These are phyloP conservation scores for Rhabdomys dilectus DNA, from an alignment of 2,113 vertebrate species.

Conservation along the genomic window DNA sequence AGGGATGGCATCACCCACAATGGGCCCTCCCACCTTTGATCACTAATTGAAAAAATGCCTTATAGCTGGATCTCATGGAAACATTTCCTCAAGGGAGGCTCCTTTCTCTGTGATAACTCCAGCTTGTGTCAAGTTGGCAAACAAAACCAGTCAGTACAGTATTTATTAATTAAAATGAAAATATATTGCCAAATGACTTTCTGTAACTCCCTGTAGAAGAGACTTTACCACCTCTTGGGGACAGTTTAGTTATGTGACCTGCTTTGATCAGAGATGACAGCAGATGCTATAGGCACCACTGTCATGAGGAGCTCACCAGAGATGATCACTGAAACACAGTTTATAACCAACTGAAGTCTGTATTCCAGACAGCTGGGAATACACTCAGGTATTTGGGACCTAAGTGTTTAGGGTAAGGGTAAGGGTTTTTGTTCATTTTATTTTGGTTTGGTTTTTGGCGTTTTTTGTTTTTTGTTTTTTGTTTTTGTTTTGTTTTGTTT, in stretches of 20 bases:
- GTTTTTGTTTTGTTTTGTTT: too few relatives aligned
- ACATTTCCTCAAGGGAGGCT: too few relatives aligned
- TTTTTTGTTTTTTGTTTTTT: too few relatives aligned
- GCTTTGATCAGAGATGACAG: neutral
- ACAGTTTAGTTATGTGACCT: constrained; percentile 16
- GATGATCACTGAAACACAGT: neutral
- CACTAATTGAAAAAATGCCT: too few relatives aligned
- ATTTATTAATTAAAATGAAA: neutral
- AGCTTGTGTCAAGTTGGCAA: too few relatives aligned
- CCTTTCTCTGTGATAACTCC: too few relatives aligned
- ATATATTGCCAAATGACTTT: neutral
- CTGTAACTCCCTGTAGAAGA: neutral
- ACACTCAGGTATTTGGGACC: neutral
- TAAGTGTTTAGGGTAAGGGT: neutral
- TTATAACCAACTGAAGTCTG: neutral
- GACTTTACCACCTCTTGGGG: neutral
- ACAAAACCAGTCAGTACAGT: too few relatives aligned
- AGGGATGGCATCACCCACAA: too few relatives aligned
- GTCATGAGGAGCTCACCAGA: neutral
- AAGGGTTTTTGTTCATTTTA: neutral
- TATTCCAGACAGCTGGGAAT: neutral
- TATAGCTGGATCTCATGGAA: too few relatives aligned
- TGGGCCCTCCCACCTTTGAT: too few relatives aligned
- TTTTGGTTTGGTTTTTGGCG: neutral
- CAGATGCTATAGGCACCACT: neutral